Percentiles rank a stretch among this genome's conserved stretches.
Conservation (phyloP, 2,888 invertebrate genomes). For the Cephalotes varians region DNA sequence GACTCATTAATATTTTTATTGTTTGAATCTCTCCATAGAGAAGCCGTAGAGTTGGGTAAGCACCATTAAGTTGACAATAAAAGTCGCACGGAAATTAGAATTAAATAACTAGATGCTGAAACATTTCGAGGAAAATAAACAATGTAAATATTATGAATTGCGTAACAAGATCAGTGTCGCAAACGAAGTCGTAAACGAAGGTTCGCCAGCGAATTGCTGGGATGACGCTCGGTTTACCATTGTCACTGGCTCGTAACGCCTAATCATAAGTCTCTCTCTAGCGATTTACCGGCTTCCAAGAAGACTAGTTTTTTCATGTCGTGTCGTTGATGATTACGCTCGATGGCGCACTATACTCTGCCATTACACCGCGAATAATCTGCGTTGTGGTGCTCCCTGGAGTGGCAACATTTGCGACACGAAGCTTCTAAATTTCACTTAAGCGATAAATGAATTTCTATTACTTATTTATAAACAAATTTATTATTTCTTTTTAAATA, state of each 20-base stretch:
- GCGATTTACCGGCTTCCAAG: slow-evolving; percentile 57
- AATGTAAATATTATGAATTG: slow-evolving; percentile 27
- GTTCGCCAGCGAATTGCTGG: background rate
- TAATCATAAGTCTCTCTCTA: slow-evolving; percentile 50
- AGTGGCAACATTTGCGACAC: slow-evolving; percentile 42
- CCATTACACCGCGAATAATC: slow-evolving; percentile 60
- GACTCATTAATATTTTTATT: background rate
- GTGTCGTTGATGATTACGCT: slow-evolving; percentile 54
- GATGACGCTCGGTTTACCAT: slow-evolving; percentile 25
- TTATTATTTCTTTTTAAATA: background rate
- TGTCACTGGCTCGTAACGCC: slow-evolving; percentile 33
- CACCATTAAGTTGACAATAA: background rate
- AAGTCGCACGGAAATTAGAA: slow-evolving; percentile 14
- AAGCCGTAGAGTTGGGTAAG: background rate
- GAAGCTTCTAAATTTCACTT: slow-evolving; percentile 24
- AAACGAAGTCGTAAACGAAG: background rate
- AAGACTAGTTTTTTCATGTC: slow-evolving; percentile 42
- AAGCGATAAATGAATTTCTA: background rate
- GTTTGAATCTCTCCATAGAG: background rate
- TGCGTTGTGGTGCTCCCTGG: slow-evolving; percentile 18
- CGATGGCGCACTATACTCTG: slow-evolving; percentile 39
- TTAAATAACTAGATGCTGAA: slow-evolving; percentile 44
- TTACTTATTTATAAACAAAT: background rate
- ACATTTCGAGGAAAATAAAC: background rate
- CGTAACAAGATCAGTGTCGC: slow-evolving; percentile 8